phyloP scores from a whole-genome alignment of 1,140 invertebrate species.

The Phymastichus coffea region DNA sequence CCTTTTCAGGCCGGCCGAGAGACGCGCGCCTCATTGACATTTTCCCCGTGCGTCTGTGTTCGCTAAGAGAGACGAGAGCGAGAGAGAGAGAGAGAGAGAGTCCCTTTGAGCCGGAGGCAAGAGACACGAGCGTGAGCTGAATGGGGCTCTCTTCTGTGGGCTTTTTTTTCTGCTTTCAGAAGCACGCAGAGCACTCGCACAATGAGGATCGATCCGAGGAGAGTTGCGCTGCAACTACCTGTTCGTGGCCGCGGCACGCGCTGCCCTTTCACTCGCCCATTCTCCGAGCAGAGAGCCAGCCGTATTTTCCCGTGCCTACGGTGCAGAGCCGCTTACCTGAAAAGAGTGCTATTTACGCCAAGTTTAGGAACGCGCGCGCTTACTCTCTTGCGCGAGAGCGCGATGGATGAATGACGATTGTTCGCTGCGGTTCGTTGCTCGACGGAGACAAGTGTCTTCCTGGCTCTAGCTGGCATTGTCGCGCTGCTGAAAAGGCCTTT shows the following conservation, averaged over 20 bases:
- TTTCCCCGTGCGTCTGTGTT: background rate
- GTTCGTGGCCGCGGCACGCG: slow-evolving; percentile 26
- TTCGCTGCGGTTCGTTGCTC: slow-evolving; percentile 18
- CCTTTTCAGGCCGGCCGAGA: background rate
- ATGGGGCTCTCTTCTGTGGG: background rate
- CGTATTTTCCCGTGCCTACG: background rate
- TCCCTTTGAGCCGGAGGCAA: background rate
- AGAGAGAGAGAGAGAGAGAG: no score
- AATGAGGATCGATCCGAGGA: slow-evolving; percentile 26
- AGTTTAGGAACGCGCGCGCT: background rate
- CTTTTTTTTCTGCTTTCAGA: background rate
- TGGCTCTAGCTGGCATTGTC: background rate
- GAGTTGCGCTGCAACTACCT: slow-evolving; percentile 24
- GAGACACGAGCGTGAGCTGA: background rate
- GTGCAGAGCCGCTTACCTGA: background rate
- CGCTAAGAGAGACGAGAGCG: no score
- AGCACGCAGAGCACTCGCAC: background rate
- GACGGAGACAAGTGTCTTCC: slow-evolving; percentile 2
- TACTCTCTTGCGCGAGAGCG: no score
- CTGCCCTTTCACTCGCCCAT: background rate
- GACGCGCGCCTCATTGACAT: background rate
- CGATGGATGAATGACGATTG: slow-evolving; percentile 26
- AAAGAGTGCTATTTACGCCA: slow-evolving; percentile 3
- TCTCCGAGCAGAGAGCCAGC: background rate
- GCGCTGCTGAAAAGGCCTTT: background rate